Evolutionary conservation across 1,140 invertebrate species (phyloP).

Genomic region (Drosophila lacertosa): DNA sequence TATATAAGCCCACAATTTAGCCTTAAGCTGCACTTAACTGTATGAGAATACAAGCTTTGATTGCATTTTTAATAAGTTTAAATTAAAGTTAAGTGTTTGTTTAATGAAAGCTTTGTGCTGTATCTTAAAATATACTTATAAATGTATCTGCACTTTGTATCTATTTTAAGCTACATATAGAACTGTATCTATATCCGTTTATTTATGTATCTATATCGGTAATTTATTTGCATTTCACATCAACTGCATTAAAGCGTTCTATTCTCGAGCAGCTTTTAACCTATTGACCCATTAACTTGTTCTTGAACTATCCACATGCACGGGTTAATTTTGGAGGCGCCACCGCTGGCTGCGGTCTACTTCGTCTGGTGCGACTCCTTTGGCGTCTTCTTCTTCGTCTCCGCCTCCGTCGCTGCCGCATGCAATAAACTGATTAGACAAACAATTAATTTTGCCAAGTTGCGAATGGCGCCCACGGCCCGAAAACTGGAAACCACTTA

Average conservation of each 20-base stretch:
- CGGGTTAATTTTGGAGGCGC: conserved; percentile 20
- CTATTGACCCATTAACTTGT: conserved; percentile 24
- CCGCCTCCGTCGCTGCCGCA: conserved; percentile 18
- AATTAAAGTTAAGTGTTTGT: too few relatives aligned
- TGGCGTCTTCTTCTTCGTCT: background rate
- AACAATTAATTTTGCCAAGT: conserved; percentile 78
- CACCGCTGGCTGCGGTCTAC: conserved; percentile 22
- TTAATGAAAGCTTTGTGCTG: too few relatives aligned
- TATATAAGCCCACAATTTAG: too few relatives aligned
- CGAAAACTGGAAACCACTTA: conserved; percentile 68
- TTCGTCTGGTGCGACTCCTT: background rate
- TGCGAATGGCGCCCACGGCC: conserved; percentile 46
- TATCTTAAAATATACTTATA: too few relatives aligned
- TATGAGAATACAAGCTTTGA: too few relatives aligned
- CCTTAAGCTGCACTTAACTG: too few relatives aligned
- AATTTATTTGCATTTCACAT: conserved; percentile 2
- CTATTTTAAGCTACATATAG: too few relatives aligned
- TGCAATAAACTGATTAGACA: conserved; percentile 76
- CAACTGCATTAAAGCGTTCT: conserved; percentile 7
- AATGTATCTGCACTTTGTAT: too few relatives aligned
- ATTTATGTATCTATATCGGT: background rate
- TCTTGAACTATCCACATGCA: conserved; percentile 19
- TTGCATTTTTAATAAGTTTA: too few relatives aligned
- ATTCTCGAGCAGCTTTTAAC: conserved; percentile 8
- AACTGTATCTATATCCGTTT: background rate